phyloP scores from a whole-genome alignment of 2,113 vertebrate species.

The Psophia crepitans region DNA sequence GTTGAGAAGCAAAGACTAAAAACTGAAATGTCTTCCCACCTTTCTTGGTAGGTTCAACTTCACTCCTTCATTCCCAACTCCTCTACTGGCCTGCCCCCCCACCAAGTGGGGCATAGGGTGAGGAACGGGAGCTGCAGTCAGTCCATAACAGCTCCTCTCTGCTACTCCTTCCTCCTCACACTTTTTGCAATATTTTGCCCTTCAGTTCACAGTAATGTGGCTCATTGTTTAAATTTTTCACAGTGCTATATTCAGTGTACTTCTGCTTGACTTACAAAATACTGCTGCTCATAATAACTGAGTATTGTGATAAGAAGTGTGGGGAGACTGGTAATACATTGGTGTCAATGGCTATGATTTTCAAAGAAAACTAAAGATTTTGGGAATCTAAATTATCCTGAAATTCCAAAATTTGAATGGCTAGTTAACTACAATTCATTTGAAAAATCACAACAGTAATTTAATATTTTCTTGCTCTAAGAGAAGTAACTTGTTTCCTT shows the following conservation, averaged over 20 bases:
- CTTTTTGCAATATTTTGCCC: not conserved
- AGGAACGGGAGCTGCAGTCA: not conserved
- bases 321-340: not conserved
- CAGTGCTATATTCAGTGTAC: not conserved
- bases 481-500: not conserved
- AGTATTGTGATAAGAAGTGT: not conserved
- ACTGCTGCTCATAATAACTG: not conserved
- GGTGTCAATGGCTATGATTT: not conserved
- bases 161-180: not conserved
- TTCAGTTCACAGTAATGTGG: not conserved
- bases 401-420: not conserved
- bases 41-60: not conserved
- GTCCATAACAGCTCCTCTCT: not conserved
- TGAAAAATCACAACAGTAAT: not conserved
- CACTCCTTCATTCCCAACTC: not conserved
- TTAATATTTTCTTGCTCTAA: not conserved
- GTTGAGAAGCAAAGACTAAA: not conserved
- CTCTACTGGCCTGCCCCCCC: rapidly evolving
- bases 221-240: not conserved
- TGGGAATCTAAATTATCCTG: not conserved
- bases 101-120: too few species aligned
- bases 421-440: rapidly evolving
- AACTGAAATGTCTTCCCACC: rapidly evolving
- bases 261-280: not conserved
- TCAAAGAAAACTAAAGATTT: not conserved